phyloP scores from a whole-genome alignment of 1,140 invertebrate species.

The Tetranychus cinnabarinus region DNA sequence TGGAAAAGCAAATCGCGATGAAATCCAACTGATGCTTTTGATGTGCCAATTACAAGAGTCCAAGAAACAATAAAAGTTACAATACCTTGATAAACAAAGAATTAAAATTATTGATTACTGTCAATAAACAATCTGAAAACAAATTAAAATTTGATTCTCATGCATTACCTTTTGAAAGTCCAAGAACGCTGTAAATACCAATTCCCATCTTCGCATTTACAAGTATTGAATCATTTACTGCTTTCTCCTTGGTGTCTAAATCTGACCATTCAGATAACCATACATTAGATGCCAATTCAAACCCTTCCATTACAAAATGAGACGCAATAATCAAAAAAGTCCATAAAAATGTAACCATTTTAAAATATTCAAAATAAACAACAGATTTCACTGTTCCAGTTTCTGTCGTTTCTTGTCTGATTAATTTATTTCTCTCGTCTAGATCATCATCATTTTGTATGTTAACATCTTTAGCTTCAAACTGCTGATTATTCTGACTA shows the following conservation, averaged over 20 bases:
- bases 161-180: not conserved
- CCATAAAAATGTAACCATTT: not conserved
- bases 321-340: slow-evolving; percentile 2
- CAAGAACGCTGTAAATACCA: not conserved
- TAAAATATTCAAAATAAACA: slow-evolving; percentile 5
- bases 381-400: slow-evolving; percentile 6
- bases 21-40: slow-evolving; percentile 7
- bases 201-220: slow-evolving; percentile 54
- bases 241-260: slow-evolving; percentile 13
- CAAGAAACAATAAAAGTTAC: not conserved
- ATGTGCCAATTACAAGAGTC: slow-evolving; percentile 1
- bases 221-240: slow-evolving; percentile 31
- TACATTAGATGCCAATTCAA: slow-evolving; percentile 18
- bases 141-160: not conserved
- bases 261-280: slow-evolving; percentile 21
- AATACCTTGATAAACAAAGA: not conserved
- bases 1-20: slow-evolving; percentile 5
- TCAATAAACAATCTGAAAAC: not conserved
- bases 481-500: not conserved
- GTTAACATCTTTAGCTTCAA: not conserved
- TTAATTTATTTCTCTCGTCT: slow-evolving; percentile 28
- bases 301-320: slow-evolving; percentile 4
- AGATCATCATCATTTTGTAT: not conserved
- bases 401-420: slow-evolving; percentile 4
- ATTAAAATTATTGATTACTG: not conserved